Evolutionary conservation across 2,888 invertebrate genomes (phyloP).

Genomic region (Thyatira batis): DNA sequence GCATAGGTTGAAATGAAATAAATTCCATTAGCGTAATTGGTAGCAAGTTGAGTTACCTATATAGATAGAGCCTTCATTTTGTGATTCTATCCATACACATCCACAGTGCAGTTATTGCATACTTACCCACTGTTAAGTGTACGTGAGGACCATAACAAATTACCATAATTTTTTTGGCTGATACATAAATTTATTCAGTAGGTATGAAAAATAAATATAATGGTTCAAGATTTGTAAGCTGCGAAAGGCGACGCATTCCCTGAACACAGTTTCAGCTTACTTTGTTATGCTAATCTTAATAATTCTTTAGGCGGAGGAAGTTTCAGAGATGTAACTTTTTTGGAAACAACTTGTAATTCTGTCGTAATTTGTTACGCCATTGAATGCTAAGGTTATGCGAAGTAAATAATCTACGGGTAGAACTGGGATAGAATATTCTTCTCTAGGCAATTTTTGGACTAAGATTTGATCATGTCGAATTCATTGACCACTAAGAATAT

Average conservation of each 20-base stretch:
- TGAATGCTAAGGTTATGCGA: slow-evolving; percentile 51
- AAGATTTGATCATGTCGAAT: neutral
- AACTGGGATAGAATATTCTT: slow-evolving; percentile 15
- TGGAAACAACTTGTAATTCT: slow-evolving; percentile 77
- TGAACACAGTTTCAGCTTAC: slow-evolving; percentile 73
- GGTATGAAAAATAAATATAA: slow-evolving; percentile 1
- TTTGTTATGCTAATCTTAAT: slow-evolving; percentile 82
- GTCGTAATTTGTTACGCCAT: slow-evolving; percentile 71
- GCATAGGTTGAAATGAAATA: slow-evolving; percentile 64
- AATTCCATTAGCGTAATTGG: slow-evolving; percentile 77
- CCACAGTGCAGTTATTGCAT: slow-evolving; percentile 4
- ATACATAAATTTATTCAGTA: neutral
- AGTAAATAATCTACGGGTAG: slow-evolving; percentile 16
- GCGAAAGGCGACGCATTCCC: slow-evolving; percentile 66
- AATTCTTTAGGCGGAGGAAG: slow-evolving; percentile 76
- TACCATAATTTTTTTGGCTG: neutral
- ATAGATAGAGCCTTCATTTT: slow-evolving; percentile 42
- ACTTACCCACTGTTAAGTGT: slow-evolving; percentile 6
- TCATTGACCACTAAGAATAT: slow-evolving; percentile 15
- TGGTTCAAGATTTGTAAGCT: slow-evolving; percentile 53
- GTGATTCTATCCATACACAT: neutral
- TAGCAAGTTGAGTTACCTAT: slow-evolving; percentile 47
- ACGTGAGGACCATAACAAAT: neutral
- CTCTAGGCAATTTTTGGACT: neutral
- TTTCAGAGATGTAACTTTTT: slow-evolving; percentile 72